Evolutionary conservation across 2,797 vertebrate species (phyloP), one percentile per base, ranked within the genome.

Genomic region (Columba guinea): DNA sequence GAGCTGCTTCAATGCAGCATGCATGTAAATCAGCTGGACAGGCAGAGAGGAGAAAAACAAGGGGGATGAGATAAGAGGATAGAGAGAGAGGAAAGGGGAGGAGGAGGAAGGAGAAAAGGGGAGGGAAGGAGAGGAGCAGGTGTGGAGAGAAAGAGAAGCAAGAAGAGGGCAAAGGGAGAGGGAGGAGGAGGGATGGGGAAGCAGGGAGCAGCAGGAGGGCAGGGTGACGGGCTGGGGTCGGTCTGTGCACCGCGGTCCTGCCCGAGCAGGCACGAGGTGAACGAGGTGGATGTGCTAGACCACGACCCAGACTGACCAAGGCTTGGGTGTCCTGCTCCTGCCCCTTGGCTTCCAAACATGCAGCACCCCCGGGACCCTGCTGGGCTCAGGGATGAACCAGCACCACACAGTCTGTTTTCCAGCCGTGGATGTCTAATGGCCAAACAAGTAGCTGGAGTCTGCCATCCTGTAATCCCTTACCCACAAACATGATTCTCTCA

Each of bases 11-110:
- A 92, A 96, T 35, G 76, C 94, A 87, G 92, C 5, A 0, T 93
- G 96, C 96, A 94, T 96, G 96, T 93, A 97, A 97, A 97, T 97
- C 97, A 97, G 96, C 92, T 9, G 93, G 96, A 95, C 97, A 97
- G 96, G 95, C 95, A 93, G 95, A 89, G 88, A 95, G 87, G 87
- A 93, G 93, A 88, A 93, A 96, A 97, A 96, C 93, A 95, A 96
- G 94, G 92, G 95, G 94, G 89, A 89, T 92, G 96, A 96, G 94
- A 96, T 96, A 96, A 96, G 93, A 94, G 96, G 78, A 90, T 82
- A 92, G 95, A 94, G 91, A 95, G 65, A 85, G 71, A 80, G 67
- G 78, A 52, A 2, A 94, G 79, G 93, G 78, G 93, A 93, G 94
- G 91, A 93, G 79, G 79, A 94, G 86, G 93, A 89, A 89, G 55